Percentiles rank a stretch among this genome's conserved stretches.
These are phyloP conservation scores for Conus betulinus DNA, from an alignment of 1,140 invertebrate species.

Conservation along the genomic window DNA sequence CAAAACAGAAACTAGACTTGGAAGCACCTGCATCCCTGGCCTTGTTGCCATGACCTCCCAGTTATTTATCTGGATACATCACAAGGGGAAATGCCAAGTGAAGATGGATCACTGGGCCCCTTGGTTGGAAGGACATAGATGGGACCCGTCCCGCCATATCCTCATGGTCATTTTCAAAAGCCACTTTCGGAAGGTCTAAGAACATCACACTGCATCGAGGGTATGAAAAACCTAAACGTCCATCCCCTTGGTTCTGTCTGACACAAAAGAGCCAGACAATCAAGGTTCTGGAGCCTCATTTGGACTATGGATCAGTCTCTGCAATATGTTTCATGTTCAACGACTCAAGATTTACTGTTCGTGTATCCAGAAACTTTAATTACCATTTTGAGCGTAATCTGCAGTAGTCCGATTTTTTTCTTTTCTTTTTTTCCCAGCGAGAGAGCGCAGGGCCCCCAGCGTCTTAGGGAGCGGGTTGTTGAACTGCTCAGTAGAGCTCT, in stretches of 20 bases:
- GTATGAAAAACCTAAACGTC: too few relatives aligned
- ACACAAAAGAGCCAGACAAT: background rate
- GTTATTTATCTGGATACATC: background rate
- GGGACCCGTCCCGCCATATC: background rate
- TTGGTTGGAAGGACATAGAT: background rate
- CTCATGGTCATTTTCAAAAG: background rate
- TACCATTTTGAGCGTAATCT: background rate
- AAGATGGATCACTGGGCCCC: background rate
- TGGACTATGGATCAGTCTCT: background rate
- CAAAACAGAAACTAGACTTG: background rate
- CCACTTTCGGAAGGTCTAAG: background rate
- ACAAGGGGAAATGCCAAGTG: background rate
- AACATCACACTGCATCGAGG: background rate
- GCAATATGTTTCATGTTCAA: background rate
- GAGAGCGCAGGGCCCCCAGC: background rate
- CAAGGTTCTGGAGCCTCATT: background rate
- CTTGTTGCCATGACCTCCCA: background rate
- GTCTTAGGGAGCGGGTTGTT: background rate
- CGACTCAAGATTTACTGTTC: background rate
- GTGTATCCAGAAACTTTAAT: background rate
- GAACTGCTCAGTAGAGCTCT: conserved; percentile 9
- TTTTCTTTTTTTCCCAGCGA: background rate
- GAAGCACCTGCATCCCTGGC: background rate
- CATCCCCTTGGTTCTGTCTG: background rate
- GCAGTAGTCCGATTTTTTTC: too few relatives aligned